These are phyloP conservation scores for Crossocerus cetratus DNA, from an alignment of 2,888 invertebrate genomes.

Conservation along the genomic window DNA sequence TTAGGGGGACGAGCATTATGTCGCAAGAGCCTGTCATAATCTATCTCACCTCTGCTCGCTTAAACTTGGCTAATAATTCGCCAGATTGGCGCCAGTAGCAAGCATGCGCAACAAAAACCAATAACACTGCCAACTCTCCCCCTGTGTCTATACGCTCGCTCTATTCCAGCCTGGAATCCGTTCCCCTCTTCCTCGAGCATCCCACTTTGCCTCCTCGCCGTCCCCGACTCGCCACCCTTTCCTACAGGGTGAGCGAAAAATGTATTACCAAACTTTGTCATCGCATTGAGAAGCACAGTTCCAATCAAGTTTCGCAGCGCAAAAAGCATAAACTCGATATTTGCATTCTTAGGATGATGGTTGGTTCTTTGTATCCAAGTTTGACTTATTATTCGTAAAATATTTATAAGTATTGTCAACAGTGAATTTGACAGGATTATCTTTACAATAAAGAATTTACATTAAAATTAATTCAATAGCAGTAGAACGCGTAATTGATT, in stretches of 20 bases:
- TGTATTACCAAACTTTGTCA: not conserved
- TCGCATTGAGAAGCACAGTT: too few species aligned
- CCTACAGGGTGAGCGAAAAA: conserved; percentile 1
- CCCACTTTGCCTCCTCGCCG: conserved; percentile 18
- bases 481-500: too few species aligned
- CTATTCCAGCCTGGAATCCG: conserved; percentile 32
- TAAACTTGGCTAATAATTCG: conserved; percentile 75
- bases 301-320: too few species aligned
- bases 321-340: too few species aligned
- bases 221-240: not conserved
- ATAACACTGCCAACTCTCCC: conserved; percentile 65
- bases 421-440: too few species aligned
- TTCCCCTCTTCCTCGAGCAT: conserved; percentile 33
- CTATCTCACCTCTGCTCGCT: conserved; percentile 63
- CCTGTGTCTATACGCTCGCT: conserved; percentile 17
- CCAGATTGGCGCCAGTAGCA: conserved; percentile 72
- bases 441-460: too few species aligned
- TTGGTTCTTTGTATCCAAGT: too few species aligned
- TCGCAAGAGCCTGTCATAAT: conserved; percentile 59
- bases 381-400: too few species aligned
- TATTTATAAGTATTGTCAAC: too few species aligned
- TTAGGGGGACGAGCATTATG: conserved; percentile 54
- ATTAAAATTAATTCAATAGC: too few species aligned
- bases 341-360: too few species aligned
- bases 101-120: conserved; percentile 75